Percentiles rank a stretch among this genome's conserved stretches.
Evolutionary conservation across 1,140 invertebrate species (phyloP).

Genomic region (Bombus polaris): DNA sequence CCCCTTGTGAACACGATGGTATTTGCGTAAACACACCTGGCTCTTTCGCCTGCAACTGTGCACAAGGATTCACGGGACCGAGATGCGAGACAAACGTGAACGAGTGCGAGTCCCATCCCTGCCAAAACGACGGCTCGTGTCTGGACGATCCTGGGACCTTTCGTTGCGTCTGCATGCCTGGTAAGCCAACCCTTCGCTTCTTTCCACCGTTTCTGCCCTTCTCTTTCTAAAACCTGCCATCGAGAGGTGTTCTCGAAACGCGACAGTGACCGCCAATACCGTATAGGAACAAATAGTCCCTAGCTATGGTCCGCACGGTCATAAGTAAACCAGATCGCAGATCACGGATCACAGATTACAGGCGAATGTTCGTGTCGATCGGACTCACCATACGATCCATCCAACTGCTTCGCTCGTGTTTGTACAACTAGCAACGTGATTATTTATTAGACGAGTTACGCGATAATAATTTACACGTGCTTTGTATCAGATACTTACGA

Average conservation of each 20-base stretch:
- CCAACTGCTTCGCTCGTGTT: constrained; percentile 19
- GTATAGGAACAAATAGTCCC: not conserved
- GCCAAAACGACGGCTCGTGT: constrained; percentile 96
- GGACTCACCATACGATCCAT: constrained; percentile 12
- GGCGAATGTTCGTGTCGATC: not conserved
- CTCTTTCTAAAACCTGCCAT: not conserved
- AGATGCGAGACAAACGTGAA: constrained; percentile 96
- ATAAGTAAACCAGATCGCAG: not conserved
- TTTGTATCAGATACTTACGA: too few species aligned
- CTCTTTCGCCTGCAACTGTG: constrained; percentile 95
- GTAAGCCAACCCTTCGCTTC: constrained; percentile 84
- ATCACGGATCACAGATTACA: not conserved
- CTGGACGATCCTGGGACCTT: constrained; percentile 97
- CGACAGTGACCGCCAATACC: not conserved
- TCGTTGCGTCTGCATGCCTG: constrained; percentile 98
- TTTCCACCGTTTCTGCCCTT: not conserved
- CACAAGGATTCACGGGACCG: constrained; percentile 95
- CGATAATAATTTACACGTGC: too few species aligned
- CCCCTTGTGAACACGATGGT: constrained; percentile 95
- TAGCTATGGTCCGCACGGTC: constrained; percentile 24
- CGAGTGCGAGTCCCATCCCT: constrained; percentile 97
- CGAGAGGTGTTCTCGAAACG: not conserved
- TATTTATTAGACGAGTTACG: too few species aligned
- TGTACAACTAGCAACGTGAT: too few species aligned
- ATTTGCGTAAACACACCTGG: constrained; percentile 97